These are phyloP conservation scores for Bucorvus abyssinicus DNA, from an alignment of 2,797 vertebrate species.

Conservation along the genomic window DNA sequence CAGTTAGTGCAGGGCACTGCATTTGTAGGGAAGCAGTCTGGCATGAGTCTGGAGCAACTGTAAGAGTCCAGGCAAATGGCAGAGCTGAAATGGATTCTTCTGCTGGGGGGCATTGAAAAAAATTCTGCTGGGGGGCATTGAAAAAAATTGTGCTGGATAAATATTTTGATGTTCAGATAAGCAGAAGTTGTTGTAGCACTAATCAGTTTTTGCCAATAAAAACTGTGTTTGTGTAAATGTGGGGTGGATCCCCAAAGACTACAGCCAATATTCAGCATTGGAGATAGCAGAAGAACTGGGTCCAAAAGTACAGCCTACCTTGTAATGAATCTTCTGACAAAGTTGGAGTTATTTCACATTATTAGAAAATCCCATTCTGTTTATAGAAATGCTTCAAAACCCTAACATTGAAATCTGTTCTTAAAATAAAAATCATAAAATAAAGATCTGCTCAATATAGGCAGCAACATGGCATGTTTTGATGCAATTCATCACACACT, in stretches of 20 bases:
- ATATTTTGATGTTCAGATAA: not conserved
- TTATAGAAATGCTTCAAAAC: not conserved
- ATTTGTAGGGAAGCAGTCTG: fast-evolving
- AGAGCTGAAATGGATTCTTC: not conserved
- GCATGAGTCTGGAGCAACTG: not conserved
- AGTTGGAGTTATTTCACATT: not conserved
- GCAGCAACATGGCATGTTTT: not conserved
- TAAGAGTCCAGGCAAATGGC: not conserved
- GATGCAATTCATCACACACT: not conserved
- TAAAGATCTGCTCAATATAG: not conserved
- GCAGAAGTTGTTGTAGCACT: not conserved
- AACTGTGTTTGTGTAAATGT: not conserved
- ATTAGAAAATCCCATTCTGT: not conserved
- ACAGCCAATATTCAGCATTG: not conserved
- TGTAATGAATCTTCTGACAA: not conserved
- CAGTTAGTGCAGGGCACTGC: fast-evolving
- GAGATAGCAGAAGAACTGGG: not conserved
- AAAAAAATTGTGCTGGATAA: not conserved
- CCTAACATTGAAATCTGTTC: not conserved
- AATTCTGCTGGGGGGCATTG: not conserved
- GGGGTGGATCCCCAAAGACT: not conserved
- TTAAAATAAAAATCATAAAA: not conserved
- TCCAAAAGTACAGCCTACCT: not conserved
- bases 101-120: not conserved
- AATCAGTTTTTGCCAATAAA: not conserved